phyloP scores from a whole-genome alignment of 1,140 invertebrate species.

The Eubasilissa regina region DNA sequence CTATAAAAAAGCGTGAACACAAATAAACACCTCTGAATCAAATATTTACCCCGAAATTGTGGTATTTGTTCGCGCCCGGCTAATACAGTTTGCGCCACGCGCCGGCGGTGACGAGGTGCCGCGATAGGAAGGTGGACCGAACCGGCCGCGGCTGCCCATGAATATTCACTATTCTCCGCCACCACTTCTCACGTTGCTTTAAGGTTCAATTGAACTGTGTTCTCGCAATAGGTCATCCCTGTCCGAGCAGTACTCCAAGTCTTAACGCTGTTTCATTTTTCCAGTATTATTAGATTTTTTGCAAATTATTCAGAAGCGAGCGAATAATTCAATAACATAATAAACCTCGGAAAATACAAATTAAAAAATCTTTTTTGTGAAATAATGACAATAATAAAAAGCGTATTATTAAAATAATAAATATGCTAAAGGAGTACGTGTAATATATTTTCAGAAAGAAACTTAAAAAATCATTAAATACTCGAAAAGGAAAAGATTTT shows the following conservation, averaged over 20 bases:
- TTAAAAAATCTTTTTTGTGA: too few relatives aligned
- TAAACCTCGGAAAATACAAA: too few relatives aligned
- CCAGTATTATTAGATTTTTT: background rate
- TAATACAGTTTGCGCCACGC: background rate
- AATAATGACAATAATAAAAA: too few relatives aligned
- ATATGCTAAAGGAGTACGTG: too few relatives aligned
- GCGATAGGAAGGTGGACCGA: background rate
- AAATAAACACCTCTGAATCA: background rate
- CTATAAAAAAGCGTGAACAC: background rate
- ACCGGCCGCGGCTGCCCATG: conserved; percentile 9
- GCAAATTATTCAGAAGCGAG: background rate
- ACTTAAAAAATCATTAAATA: too few relatives aligned
- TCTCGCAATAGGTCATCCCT: background rate
- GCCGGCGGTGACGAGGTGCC: background rate
- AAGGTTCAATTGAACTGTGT: conserved; percentile 4
- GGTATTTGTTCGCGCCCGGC: background rate
- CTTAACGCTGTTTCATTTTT: conserved; percentile 1
- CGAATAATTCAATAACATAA: too few relatives aligned
- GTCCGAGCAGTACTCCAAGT: conserved; percentile 2
- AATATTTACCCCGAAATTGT: conserved; percentile 12
- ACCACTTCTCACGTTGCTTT: conserved; percentile 15
- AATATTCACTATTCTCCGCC: conserved; percentile 20
- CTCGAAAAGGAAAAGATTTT: too few relatives aligned
- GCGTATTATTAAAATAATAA: too few relatives aligned
- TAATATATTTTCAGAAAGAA: too few relatives aligned